Base-by-base conservation (phyloP, 2,113 vertebrate species). In the Speoplatyrhinus poulsoni region DNA sequence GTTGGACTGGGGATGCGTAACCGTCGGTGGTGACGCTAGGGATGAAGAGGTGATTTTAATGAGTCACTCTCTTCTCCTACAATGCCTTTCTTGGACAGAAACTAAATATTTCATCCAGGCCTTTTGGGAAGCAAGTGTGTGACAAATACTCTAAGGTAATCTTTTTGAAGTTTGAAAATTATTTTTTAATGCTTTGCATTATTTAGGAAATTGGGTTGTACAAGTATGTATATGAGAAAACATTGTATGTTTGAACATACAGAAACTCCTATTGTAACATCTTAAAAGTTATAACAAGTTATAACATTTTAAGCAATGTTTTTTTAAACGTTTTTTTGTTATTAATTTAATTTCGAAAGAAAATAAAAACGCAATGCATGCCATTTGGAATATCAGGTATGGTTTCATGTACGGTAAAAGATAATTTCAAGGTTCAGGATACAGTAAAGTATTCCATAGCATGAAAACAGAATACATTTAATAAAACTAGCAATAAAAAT, bases 131-230 rank as follows among this genome's bases (percentile, higher is more conserved):
- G 26, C 26, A 26, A 26, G 12, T 19, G 32, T 13, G 3, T 48
- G 19, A 52, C 16, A 3, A 60, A 41, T 32, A 16, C 12, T 47
- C 12, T 13, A 12, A 61, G 61, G 53, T 65, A 16, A 67, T 65
- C 19, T 62, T n/a, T n/a, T n/a, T n/a, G n/a, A n/a, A 75, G 66
- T 47, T 63, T 61, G 71, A 63, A 70, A 85, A 71, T 73, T 70
- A 71, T 71, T 54, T 75, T 86, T 82, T 64, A 67, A 79, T 75
- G 54, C 72, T 59, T 72, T 72, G 41, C 71, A 65, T 67, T 74
- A 72, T 77, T 79, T 72, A 74, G 47, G 32, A 17, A 46, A 65
- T 68, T 55, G 12, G 63, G 26, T 4, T 47, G 15, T 11, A 15
- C n/a, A 67, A 57, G 16, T 59, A 13, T 19, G 54, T 15, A 15